Conservation (phyloP, 2,113 vertebrate genomes). For the Rhinolophus sinicus region DNA sequence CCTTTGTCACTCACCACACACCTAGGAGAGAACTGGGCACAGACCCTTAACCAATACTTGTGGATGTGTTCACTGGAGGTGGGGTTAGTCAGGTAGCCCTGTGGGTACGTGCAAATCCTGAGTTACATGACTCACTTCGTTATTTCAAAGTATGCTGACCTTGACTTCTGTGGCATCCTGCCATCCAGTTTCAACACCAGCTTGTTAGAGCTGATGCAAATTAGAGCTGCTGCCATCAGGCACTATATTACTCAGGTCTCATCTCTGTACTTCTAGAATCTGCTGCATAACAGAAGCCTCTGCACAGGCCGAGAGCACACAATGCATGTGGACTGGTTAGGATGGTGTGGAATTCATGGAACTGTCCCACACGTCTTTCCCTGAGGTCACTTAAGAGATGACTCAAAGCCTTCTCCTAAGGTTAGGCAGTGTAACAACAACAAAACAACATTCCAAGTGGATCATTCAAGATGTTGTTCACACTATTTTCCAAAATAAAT, state of each 20-base stretch:
- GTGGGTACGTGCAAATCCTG: neutral
- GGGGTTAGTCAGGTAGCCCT: neutral
- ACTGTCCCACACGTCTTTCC: neutral
- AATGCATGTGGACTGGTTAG: neutral
- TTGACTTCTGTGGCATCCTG: constrained; percentile 61
- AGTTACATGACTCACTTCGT: neutral
- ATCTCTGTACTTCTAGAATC: neutral
- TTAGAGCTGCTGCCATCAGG: neutral
- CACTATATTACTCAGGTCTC: neutral
- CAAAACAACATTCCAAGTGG: neutral
- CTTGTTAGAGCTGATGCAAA: constrained; percentile 58
- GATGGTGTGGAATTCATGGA: neutral
- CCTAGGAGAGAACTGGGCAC: neutral
- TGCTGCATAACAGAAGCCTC: neutral
- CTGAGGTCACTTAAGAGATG: neutral
- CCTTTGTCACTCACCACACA: neutral
- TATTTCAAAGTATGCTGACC: constrained; percentile 55
- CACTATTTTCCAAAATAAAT: neutral
- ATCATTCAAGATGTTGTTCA: neutral
- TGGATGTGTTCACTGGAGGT: neutral
- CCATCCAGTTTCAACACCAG: constrained; percentile 60
- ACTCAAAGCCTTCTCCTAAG: neutral
- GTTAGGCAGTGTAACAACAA: no score
- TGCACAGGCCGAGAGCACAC: accelerated
- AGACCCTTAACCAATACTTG: neutral